Evolutionary conservation across 2,888 invertebrate species (phyloP), one percentile per base, ranked within the genome.

Genomic region (Drosophila prostipennis): DNA sequence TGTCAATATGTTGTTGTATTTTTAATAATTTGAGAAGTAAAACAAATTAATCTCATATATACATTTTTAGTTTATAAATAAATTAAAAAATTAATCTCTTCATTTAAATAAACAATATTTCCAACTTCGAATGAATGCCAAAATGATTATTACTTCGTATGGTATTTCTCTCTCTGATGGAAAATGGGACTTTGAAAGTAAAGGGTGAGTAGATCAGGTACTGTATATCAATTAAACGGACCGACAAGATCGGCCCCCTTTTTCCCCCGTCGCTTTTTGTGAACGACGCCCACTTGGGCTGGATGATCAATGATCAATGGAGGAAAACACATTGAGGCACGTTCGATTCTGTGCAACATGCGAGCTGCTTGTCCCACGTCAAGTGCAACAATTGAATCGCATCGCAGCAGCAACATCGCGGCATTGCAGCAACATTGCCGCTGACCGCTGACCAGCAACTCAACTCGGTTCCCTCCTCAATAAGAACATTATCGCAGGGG

Each of bases 181-280:
- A 48, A 34, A 48, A 48, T 34, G 48, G 29, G 16, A 34, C 48
- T 48, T 48, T 7, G 13, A 48, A 48, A 48, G 48, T 48, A 48
- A 48, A 48, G 48, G 48, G 48, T 48, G 48, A 48, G 34, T 19
- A 19, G 48, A 29, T 34, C 70, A 83, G 49, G 81, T 74, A 80
- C 78, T 83, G 86, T 87, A 87, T 84, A 88, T 86, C 85, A 87
- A 87, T 86, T 86, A 87, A 86, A 87, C 84, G 87, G 78, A 74
- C 81, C 63, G 77, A 77, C 81, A 69, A 72, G 29, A 72, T 49
- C 54, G n/a, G 43, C 56, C 32, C 48, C 46, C 19, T 16, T 23
- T 29, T 74, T 64, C 52, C 67, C 69, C 65, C 56, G 57, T 53
- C 63, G 56, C 61, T 49, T 52, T 36, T 64, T 60, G 63, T 63